A percentile compares a stretch with the other conserved stretches of the same genome.
These are phyloP conservation scores for Thera britannica DNA, from an alignment of 2,888 invertebrate species.

Conservation along the genomic window DNA sequence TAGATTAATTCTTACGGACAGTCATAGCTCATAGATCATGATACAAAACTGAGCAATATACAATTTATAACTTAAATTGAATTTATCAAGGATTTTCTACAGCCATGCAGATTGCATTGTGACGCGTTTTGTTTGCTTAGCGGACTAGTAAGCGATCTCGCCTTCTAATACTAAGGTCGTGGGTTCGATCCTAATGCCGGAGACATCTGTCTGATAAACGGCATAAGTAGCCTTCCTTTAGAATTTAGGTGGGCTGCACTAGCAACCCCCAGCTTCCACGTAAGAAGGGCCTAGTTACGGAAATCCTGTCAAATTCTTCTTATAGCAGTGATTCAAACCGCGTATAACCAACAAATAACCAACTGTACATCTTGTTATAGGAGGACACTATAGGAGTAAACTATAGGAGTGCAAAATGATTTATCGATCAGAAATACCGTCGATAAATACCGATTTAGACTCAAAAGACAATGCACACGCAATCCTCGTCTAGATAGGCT, in stretches of 20 bases:
- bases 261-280: too few relatives aligned
- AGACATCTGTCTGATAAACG: too few relatives aligned
- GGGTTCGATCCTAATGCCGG: not conserved
- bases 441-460: constrained; percentile 1
- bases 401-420: too few relatives aligned
- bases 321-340: too few relatives aligned
- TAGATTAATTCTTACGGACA: constrained; percentile 16
- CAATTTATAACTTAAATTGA: constrained; percentile 10
- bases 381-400: too few relatives aligned
- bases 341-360: not conserved
- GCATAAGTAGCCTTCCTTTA: too few relatives aligned
- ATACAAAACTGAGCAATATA: not conserved
- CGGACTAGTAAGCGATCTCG: too few relatives aligned
- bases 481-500: not conserved
- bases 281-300: too few relatives aligned
- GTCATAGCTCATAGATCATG: not conserved
- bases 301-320: too few relatives aligned
- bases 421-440: not conserved
- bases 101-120: not conserved
- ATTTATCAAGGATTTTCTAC: constrained; percentile 3
- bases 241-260: too few relatives aligned
- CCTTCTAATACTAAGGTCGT: not conserved
- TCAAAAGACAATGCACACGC: constrained; percentile 4
- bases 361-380: not conserved
- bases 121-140: not conserved